Percentiles rank a stretch among this genome's conserved stretches.
phyloP scores from a whole-genome alignment of 2,113 vertebrate genomes.

The Odontophorus gujanensis region DNA sequence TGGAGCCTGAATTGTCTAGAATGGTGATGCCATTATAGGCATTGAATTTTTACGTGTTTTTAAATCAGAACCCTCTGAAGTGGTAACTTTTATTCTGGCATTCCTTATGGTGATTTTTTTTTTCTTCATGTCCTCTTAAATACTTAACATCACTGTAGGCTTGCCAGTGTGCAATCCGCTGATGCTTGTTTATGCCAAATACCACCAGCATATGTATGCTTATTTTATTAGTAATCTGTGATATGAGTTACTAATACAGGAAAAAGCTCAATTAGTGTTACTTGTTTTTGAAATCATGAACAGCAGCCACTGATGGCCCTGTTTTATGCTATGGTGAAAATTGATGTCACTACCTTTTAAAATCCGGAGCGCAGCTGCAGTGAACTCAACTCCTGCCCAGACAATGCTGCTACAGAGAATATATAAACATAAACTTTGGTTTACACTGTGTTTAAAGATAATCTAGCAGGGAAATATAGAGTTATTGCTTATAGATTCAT shows the following conservation, averaged over 20 bases:
- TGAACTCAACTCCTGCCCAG: background rate
- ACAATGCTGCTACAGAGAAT: background rate
- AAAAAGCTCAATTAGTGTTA: background rate
- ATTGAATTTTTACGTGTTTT: background rate
- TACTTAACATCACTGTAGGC: background rate
- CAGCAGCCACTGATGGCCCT: background rate
- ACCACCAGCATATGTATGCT: background rate
- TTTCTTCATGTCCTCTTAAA: background rate
- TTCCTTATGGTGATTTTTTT: background rate
- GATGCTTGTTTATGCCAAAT: slow-evolving; percentile 32
- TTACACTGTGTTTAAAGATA: background rate
- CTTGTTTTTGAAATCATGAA: background rate
- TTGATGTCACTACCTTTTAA: background rate
- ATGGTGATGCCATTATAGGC: background rate
- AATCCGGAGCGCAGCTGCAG: background rate
- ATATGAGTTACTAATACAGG: background rate
- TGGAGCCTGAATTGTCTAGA: background rate
- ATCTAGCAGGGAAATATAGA: background rate
- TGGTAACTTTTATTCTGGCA: background rate
- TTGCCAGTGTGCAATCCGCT: background rate
- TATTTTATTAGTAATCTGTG: slow-evolving; percentile 5
- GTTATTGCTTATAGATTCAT: background rate
- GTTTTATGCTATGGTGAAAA: background rate
- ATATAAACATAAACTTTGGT: background rate
- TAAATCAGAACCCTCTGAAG: background rate